Percentiles rank a stretch among this genome's conserved stretches.
phyloP scores from a whole-genome alignment of 2,888 invertebrate genomes.

The Octonoba sinensis region DNA sequence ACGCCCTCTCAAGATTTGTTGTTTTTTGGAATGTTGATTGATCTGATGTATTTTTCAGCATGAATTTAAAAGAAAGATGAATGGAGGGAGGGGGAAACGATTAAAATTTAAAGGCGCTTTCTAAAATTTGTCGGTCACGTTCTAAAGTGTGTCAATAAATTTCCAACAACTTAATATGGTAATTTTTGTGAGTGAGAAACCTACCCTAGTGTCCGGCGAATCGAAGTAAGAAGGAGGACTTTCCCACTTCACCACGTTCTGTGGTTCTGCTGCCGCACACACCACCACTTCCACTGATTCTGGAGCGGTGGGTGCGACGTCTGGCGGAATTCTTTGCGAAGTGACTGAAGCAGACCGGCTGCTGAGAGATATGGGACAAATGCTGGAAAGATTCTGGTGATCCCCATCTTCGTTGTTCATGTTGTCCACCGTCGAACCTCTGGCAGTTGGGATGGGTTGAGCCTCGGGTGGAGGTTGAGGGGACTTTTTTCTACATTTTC shows the following conservation, averaged over 20 bases:
- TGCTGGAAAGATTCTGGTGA: background rate
- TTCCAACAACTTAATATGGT: too few species aligned
- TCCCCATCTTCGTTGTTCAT: constrained; percentile 16
- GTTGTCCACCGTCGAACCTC: constrained; percentile 33
- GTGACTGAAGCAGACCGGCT: constrained; percentile 1
- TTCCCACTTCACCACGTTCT: constrained; percentile 24
- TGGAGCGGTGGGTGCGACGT: constrained; percentile 13
- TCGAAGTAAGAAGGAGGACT: constrained; percentile 48
- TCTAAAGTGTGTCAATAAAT: too few species aligned
- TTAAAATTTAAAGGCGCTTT: too few species aligned
- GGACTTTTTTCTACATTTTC: constrained; percentile 46
- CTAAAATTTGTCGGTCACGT: too few species aligned
- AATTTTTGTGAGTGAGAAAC: background rate
- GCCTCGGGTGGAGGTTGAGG: constrained; percentile 16
- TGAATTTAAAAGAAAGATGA: too few species aligned
- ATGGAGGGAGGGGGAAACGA: too few species aligned
- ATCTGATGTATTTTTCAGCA: too few species aligned
- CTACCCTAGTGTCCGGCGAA: constrained; percentile 23
- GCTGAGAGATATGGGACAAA: too few species aligned
- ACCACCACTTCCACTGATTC: constrained; percentile 12
- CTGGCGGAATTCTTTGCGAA: background rate
- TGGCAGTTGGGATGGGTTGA: constrained; percentile 27
- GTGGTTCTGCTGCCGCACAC: constrained; percentile 3
- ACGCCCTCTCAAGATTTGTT: too few species aligned
- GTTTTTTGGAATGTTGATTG: too few species aligned